A percentile compares a stretch with the other conserved stretches of the same genome.
These are phyloP conservation scores for Oncorhynchus tshawytscha DNA, from an alignment of 2,113 vertebrate genomes.

Conservation along the genomic window DNA sequence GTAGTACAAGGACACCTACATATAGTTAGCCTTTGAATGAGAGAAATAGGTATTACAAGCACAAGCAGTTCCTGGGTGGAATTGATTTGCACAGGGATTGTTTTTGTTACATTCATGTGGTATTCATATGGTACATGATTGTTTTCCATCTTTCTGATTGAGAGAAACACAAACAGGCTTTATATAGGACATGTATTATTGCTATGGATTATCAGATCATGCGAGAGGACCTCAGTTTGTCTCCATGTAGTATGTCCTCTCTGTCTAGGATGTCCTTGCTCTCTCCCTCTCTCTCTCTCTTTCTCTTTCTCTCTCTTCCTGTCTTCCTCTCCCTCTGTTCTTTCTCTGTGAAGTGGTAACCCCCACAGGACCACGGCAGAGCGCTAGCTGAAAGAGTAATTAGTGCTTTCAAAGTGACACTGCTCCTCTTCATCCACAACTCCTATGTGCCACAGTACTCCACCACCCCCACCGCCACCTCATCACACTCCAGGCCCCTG, in stretches of 20 bases:
- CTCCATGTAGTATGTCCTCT: conserved; percentile 2
- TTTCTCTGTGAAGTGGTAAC: conserved; percentile 31
- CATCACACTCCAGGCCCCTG: conserved; percentile 16
- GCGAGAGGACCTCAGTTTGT: conserved; percentile 31
- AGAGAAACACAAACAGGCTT: background rate
- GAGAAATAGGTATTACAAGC: background rate
- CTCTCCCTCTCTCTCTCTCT: background rate
- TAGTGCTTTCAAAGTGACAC: conserved; percentile 53
- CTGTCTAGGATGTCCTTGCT: background rate
- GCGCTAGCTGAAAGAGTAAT: conserved; percentile 49
- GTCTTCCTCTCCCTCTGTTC: conserved; percentile 1
- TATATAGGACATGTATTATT: background rate
- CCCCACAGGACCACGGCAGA: conserved; percentile 40
- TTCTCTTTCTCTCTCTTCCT: background rate
- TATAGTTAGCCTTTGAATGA: background rate
- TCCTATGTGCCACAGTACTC: conserved; percentile 25
- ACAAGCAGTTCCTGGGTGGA: background rate
- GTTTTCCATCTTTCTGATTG: background rate
- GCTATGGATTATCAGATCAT: conserved; percentile 34
- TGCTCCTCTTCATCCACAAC: conserved; percentile 22
- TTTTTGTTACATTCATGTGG: background rate
- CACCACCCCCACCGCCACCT: conserved; percentile 4
- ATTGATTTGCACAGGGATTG: background rate
- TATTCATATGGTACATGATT: background rate
- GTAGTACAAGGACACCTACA: background rate